Percentiles rank a stretch among this genome's conserved stretches.
Conservation (phyloP, 2,888 invertebrate genomes). For the Slavum lentiscoides region DNA sequence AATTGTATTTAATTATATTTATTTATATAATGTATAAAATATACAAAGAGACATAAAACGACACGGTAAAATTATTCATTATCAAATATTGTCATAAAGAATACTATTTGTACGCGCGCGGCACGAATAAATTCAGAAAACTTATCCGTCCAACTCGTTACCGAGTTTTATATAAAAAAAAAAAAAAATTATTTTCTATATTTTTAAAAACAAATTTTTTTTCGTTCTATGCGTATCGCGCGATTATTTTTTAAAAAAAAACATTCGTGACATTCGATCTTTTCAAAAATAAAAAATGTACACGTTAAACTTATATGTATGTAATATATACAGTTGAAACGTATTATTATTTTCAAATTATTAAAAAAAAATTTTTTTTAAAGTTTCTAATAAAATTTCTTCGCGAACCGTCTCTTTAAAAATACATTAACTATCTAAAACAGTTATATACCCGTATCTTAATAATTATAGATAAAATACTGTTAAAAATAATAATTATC, state of each 20-base stretch:
- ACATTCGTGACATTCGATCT: background rate
- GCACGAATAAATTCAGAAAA: background rate
- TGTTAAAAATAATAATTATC: background rate
- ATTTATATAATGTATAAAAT: too few relatives aligned
- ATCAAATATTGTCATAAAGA: background rate
- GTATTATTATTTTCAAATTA: slow-evolving; percentile 14
- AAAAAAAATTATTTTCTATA: background rate
- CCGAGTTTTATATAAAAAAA: too few relatives aligned
- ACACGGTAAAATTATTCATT: too few relatives aligned
- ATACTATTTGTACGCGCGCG: too few relatives aligned
- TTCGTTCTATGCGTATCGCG: background rate
- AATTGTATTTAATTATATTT: too few relatives aligned
- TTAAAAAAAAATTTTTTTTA: background rate
- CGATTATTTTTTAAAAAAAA: background rate
- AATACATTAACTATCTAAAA: slow-evolving; percentile 21
- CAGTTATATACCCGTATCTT: background rate
- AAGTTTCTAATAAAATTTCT: slow-evolving; percentile 18
- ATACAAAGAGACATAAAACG: too few relatives aligned
- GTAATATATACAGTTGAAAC: background rate
- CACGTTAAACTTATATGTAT: background rate
- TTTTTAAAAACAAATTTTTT: too few relatives aligned
- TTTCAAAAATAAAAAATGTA: background rate
- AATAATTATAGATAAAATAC: background rate
- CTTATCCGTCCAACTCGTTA: too few relatives aligned
- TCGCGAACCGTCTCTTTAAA: slow-evolving; percentile 19